Evolutionary conservation across 2,888 invertebrate species (phyloP).

Genomic region (Halictus ligatus): DNA sequence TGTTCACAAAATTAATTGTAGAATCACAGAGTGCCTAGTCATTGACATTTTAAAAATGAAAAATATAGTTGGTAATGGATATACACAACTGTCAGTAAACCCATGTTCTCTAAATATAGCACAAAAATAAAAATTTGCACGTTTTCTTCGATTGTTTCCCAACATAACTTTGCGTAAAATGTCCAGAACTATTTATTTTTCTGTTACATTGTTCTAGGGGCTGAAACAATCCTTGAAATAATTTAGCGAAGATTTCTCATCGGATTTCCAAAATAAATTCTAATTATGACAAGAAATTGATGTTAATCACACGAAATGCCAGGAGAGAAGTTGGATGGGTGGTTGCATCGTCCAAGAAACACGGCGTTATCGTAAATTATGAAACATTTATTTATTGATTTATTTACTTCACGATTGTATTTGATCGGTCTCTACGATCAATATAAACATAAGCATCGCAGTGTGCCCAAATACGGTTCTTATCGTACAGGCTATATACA

Average conservation of each 20-base stretch:
- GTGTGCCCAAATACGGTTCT: constrained; percentile 77
- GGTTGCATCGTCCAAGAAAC: constrained; percentile 38
- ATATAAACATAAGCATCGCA: constrained; percentile 82
- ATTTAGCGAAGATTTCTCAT: not conserved
- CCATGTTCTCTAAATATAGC: too few relatives aligned
- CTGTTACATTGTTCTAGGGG: not conserved
- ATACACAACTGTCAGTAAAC: not conserved
- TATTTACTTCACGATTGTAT: constrained; percentile 79
- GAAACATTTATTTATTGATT: constrained; percentile 80
- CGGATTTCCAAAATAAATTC: not conserved
- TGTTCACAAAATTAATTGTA: too few relatives aligned
- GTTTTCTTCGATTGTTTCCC: not conserved
- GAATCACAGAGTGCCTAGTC: too few relatives aligned
- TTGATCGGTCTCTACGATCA: constrained; percentile 77
- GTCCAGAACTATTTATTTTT: not conserved
- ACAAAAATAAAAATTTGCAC: not conserved
- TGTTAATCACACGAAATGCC: not conserved
- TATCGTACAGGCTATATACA: constrained; percentile 82
- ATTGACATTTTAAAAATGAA: too few relatives aligned
- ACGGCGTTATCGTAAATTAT: constrained; percentile 75
- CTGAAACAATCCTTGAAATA: not conserved
- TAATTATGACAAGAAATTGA: not conserved
- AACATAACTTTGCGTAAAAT: not conserved
- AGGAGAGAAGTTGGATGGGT: not conserved
- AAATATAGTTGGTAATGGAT: too few relatives aligned